These are phyloP conservation scores for Idaea straminata DNA, from an alignment of 2,888 invertebrate species.

Conservation along the genomic window DNA sequence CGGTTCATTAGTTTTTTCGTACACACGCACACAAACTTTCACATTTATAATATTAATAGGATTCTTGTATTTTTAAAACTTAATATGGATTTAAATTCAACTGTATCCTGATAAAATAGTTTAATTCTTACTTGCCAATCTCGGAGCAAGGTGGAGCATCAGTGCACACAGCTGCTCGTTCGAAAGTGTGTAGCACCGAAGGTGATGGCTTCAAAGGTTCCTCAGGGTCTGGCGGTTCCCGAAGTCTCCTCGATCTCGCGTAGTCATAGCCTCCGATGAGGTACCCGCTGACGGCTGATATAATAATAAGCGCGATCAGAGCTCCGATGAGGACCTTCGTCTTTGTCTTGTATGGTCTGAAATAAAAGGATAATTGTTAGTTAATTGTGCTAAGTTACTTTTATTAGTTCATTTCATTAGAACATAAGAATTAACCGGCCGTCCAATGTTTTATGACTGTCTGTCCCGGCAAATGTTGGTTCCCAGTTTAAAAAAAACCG, in stretches of 20 bases:
- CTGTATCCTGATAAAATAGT: too few species aligned
- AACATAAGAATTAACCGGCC: too few species aligned
- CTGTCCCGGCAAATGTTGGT: too few species aligned
- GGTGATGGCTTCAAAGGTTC: conserved; percentile 82
- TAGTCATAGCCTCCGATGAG: conserved; percentile 55
- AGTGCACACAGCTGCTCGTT: conserved; percentile 87
- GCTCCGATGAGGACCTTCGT: conserved; percentile 53
- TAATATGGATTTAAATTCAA: too few species aligned
- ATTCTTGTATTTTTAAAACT: too few species aligned
- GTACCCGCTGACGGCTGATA: conserved; percentile 60
- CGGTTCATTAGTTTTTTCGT: too few species aligned
- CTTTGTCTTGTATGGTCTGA: conserved; percentile 56
- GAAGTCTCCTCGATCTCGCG: conserved; percentile 31
- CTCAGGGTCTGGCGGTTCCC: conserved; percentile 84
- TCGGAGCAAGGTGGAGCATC: conserved; percentile 88
- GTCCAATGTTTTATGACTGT: too few species aligned
- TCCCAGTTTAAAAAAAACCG: too few species aligned
- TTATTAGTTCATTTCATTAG: neutral
- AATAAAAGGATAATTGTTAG: conserved; percentile 32
- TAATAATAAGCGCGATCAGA: conserved; percentile 47
- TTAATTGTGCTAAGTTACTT: conserved; percentile 4
- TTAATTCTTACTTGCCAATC: conserved; percentile 84
- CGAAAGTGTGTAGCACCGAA: conserved; percentile 83
- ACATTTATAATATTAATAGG: too few species aligned
- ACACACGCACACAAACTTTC: too few species aligned